Base-by-base conservation (phyloP, 2,797 vertebrate genomes). In the Liparis tanakae region DNA sequence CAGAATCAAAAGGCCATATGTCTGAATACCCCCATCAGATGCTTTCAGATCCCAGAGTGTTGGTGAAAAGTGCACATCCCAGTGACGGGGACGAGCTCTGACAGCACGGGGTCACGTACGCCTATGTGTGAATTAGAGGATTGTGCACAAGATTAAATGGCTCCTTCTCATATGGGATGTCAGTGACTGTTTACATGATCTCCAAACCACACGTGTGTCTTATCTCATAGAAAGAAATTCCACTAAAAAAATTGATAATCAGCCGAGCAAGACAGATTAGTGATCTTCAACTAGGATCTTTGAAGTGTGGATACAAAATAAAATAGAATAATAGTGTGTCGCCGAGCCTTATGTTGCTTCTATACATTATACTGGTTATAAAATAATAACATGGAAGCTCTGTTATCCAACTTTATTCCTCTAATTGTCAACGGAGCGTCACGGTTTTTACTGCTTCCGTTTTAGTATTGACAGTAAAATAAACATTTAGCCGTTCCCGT, bases 11-110 rank as follows among this genome's bases (percentile, higher is more conserved):
- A 78, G 36, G 20, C 37, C 75, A 81, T 72, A 68, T 66, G 82
- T 67, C 64, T 72, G 69, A 64, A 56, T 67, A 56, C 72, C 71
- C 75, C 71, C 74, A 83, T 85, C 81, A 74, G 62, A 86, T 79
- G 72, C 70, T 72, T 39, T 73, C 68, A 76, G 20, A 73, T 53
- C 66, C 34, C 10, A 9, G 59, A 71, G 61, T 62, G 70, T 61
- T 68, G 25, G 72, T 68, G 78, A 56, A 78, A 81, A 80, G 74
- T 72, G 63, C 66, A 76, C 7, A 10, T 54, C 39, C 65, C 30
- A 30, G 50, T 61, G 57, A 79, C 17, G 64, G 30, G 20, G 63
- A 85, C 68, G 48, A 51, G 50, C 56, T 73, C 44, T 2, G 85
- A 83, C 83, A 73, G 70, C 55, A 10, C 20, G 46, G 59, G 77